Evolutionary conservation across 2,888 invertebrate species (phyloP), one percentile per base, ranked within the genome.

Genomic region (Dioctria linearis): DNA sequence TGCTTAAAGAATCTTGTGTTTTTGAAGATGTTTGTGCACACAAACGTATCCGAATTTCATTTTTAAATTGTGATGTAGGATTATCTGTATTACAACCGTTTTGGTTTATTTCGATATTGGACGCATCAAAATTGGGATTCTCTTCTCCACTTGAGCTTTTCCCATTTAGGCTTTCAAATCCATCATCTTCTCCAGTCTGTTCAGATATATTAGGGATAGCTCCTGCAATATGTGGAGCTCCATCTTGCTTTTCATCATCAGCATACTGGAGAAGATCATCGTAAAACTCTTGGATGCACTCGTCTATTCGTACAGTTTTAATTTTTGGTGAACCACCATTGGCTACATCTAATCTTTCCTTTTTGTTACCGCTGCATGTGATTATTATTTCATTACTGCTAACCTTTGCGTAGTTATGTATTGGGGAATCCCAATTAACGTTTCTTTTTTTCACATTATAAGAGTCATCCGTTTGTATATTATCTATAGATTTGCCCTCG

Each of bases 81-180:
- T 42, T 67, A 8, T 43, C 67, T 3, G 11, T 66, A 46, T 59
- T 67, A 3, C 39, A 25, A 9, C 11, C 43, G 25, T n/a, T 73
- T 6, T 67, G 11, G 4, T 54, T 49, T n/a, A 39, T 9, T 13
- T 78, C 66, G 6, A 9, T 39, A 49, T 79, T 67, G 43, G 49
- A 6, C 5, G 13, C 65, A 39, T 49, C 40, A 63, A 42, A 46
- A 8, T 66, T n/a, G 3, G 81, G 82, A 78, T 84, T 84, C 81
- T 90, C 90, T 84, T 91, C 90, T 63, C 91, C 91, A 85, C 94
- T 94, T 0, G 95, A 95, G 83, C 93, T 94, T 86, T 95, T 95
- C 8, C 95, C 95, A 85, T 95, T 95, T 6, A 96, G 90, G 87
- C 95, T 95, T 89, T 96, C 96, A 85, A 96, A 95, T 11, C 95